Conservation (phyloP, 2,113 vertebrate genomes). For the Cygnus buccinator region DNA sequence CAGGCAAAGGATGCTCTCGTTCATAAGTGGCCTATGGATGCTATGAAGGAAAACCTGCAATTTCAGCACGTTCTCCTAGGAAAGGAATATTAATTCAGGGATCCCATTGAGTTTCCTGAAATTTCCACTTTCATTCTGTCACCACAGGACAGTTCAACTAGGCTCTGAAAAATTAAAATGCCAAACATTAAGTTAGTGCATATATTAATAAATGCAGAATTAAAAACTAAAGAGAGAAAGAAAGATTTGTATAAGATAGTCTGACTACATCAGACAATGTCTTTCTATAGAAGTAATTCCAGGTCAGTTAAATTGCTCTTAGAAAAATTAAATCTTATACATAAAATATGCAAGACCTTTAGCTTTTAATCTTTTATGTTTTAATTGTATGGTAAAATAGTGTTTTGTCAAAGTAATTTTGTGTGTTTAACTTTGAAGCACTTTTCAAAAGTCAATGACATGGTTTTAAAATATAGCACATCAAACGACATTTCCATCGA, state of each 20-base stretch:
- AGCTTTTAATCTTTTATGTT: constrained; percentile 9
- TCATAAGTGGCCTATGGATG: neutral
- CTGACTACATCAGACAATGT: neutral
- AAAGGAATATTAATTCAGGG: neutral
- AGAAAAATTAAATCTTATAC: constrained; percentile 4
- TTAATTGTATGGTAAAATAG: constrained; percentile 21
- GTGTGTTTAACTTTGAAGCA: constrained; percentile 42
- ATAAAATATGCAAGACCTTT: constrained; percentile 38
- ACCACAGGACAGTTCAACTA: neutral
- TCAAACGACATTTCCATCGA: constrained; percentile 32
- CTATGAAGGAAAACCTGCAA: neutral
- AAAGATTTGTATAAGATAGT: neutral
- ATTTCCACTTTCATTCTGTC: neutral
- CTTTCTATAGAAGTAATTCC: neutral
- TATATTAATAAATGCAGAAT: neutral
- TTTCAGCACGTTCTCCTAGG: neutral
- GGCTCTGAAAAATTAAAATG: constrained; percentile 2
- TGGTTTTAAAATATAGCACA: constrained; percentile 50
- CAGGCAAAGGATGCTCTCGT: neutral
- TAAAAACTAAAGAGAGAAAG: neutral
- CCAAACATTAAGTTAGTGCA: neutral
- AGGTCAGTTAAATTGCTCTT: neutral
- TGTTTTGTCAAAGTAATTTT: constrained; percentile 22
- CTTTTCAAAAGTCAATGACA: constrained; percentile 49
- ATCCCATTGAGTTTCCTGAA: neutral